Evolutionary conservation across 2,797 vertebrate species (phyloP), one percentile per base, ranked within the genome.

Genomic region (Chiloscyllium punctatum): DNA sequence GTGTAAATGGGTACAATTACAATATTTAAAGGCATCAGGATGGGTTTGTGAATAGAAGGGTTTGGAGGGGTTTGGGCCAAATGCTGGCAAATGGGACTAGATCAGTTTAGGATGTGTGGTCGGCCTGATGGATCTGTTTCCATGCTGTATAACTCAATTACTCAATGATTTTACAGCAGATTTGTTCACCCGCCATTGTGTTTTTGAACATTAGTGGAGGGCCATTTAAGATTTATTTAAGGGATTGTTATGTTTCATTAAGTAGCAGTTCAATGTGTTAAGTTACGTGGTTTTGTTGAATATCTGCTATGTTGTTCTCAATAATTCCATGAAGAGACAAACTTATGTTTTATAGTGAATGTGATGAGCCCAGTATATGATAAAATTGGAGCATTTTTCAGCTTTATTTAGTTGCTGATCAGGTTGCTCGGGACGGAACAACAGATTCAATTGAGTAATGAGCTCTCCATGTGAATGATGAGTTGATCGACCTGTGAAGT

Each of bases 191-290:
- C 1, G 42, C 1, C 42, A 48, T 48, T 48, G 42, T 48, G 42
- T 48, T 48, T 48, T 48, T 48, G 42, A 48, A 48, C 42, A 48
- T 48, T 48, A 94, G 25, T 74, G 27, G 37, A 48, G 48, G 87
- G 69, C 21, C 94, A 74, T 13, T 51, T 53, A 27, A 94, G 69
- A 94, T 25, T 74, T 30, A 94, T 94, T 53, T 94, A 62, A 94
- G 69, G 69, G 4, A 94, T 48, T 74, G 72, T 53, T 94, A 27
- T 72, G n/a, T 94, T 69, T 94, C 42, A 51, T 30, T 94, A 71
- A 94, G 9, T 74, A 74, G 74, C 23, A 33, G 42, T 51, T 51
- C 69, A 51, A 3, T 94, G 68, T 69, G 33, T 8, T 11, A 51
- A 51, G 48, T 30, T 4, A 23, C 23, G 33, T 74, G 25, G 13